phyloP scores from a whole-genome alignment of 2,113 vertebrate genomes.

The Scomber scombrus region DNA sequence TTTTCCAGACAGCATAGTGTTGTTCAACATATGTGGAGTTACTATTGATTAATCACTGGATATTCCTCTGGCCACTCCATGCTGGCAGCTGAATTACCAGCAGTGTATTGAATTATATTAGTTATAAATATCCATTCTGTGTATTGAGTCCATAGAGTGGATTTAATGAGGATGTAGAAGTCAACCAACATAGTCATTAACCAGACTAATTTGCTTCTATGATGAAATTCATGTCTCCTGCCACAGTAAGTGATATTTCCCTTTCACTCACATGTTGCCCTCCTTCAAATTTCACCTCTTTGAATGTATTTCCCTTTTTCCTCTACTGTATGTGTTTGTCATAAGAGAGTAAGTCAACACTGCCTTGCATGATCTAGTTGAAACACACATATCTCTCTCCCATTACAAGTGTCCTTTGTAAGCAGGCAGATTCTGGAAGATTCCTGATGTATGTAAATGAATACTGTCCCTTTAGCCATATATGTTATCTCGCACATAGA shows the following conservation, averaged over 20 bases:
- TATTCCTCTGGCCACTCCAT: no score
- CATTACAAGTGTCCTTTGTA: slow-evolving; percentile 61
- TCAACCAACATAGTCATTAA: background rate
- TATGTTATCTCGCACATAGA: no score
- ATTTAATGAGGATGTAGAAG: background rate
- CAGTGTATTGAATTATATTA: no score
- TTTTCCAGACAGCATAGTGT: no score
- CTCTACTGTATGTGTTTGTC: slow-evolving; percentile 28
- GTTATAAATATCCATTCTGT: no score
- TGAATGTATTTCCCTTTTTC: slow-evolving; percentile 18
- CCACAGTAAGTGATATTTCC: background rate
- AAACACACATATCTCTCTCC: slow-evolving; percentile 66
- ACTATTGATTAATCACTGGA: no score
- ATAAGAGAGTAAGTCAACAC: slow-evolving; percentile 74
- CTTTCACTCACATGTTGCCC: slow-evolving; percentile 9
- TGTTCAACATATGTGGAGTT: no score
- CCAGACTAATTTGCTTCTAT: background rate
- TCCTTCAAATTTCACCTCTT: slow-evolving; percentile 1
- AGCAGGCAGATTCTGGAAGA: slow-evolving; percentile 35
- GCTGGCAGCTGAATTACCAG: no score
- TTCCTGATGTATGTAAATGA: slow-evolving; percentile 11
- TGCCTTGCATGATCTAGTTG: slow-evolving; percentile 57
- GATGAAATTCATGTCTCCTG: background rate
- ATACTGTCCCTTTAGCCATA: background rate
- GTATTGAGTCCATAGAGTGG: background rate